Evolutionary conservation across 2,113 vertebrate genomes (phyloP).

Genomic region (Ctenomys sociabilis): DNA sequence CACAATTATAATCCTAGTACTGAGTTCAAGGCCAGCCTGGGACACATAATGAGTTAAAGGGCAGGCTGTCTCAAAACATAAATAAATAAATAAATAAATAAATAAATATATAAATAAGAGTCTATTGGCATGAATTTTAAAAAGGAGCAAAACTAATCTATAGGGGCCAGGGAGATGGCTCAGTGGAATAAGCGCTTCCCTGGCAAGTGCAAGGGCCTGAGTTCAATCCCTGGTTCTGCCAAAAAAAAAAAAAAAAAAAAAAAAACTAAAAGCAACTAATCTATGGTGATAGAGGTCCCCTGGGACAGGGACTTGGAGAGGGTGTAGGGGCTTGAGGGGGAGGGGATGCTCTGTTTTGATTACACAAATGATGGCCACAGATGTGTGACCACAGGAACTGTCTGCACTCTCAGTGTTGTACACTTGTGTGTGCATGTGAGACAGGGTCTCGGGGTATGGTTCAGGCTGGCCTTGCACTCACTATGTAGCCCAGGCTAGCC

Average conservation of each 20-base stretch:
- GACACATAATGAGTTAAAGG: neutral
- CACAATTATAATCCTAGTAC: neutral
- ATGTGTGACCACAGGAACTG: neutral
- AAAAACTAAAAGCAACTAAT: too few relatives aligned
- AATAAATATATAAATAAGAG: neutral
- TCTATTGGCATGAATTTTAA: neutral
- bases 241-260: too few relatives aligned
- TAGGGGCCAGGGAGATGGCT: too few relatives aligned
- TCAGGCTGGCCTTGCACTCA: too few relatives aligned
- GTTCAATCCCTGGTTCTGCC: too few relatives aligned
- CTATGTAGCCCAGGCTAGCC: neutral
- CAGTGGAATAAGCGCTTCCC: too few relatives aligned
- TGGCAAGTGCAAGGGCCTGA: too few relatives aligned
- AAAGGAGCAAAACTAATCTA: neutral
- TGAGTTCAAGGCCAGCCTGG: too few relatives aligned
- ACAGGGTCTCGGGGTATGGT: neutral
- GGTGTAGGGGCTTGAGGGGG: neutral
- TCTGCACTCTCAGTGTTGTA: neutral
- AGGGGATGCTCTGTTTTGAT: neutral
- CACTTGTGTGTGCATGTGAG: neutral
- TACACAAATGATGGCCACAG: neutral
- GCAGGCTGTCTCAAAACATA: neutral
- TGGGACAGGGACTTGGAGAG: too few relatives aligned
- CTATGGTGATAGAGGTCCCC: neutral
- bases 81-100: too few relatives aligned